Conservation (phyloP, 1,140 invertebrate genomes). For the Tetranychus cinnabarinus region DNA sequence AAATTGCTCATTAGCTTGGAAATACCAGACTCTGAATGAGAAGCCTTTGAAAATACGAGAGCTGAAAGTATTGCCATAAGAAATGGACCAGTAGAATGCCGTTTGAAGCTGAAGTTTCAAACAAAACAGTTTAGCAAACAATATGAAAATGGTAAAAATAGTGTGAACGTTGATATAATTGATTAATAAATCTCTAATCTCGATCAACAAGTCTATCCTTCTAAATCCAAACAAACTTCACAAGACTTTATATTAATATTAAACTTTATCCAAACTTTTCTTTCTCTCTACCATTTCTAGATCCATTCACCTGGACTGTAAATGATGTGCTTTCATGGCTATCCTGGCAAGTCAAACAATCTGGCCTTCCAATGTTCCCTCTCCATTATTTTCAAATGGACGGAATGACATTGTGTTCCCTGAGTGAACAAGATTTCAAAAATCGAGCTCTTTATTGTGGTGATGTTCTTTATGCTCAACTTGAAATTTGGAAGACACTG, state of each 20-base stretch:
- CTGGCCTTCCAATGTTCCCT: conserved; percentile 32
- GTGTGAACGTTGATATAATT: no score
- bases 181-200: no score
- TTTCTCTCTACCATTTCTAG: conserved; percentile 35
- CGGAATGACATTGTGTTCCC: conserved; percentile 41
- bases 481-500: conserved; percentile 67
- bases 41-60: neutral
- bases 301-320: conserved; percentile 45
- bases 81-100: neutral
- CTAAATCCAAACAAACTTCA: neutral
- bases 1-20: neutral
- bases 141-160: no score
- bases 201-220: neutral
- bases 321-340: conserved; percentile 64
- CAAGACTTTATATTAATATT: neutral
- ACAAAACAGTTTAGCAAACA: no score
- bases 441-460: conserved; percentile 52
- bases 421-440: conserved; percentile 62
- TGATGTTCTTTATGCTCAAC: conserved; percentile 54
- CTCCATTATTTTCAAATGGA: conserved; percentile 51
- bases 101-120: no score
- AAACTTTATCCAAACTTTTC: neutral
- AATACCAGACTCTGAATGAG: neutral
- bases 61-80: neutral
- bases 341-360: conserved; percentile 52